Evolutionary conservation across 2,113 vertebrate species (phyloP).

Genomic region (Pelecanoides urinatrix): DNA sequence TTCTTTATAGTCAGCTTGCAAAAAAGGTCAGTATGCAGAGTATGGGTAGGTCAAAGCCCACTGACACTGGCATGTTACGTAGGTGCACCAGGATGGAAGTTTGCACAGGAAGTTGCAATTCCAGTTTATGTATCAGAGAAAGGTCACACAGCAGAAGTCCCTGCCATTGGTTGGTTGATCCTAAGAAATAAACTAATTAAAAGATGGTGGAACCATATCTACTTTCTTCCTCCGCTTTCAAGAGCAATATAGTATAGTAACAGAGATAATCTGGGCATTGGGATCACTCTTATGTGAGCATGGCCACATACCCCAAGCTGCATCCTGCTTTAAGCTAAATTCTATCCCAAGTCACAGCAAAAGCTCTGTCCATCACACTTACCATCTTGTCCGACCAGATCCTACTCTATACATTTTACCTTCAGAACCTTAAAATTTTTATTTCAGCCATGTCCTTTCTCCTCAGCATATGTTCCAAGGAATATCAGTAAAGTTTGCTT

Average conservation of each 20-base stretch:
- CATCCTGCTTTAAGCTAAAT: background rate
- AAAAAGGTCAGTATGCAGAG: background rate
- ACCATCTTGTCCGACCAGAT: background rate
- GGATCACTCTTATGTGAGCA: background rate
- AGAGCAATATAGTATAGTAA: background rate
- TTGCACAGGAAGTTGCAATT: background rate
- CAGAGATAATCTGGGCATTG: background rate
- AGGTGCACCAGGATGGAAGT: background rate
- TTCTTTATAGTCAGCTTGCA: background rate
- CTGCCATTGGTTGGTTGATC: background rate
- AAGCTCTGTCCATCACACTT: background rate
- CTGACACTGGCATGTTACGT: fast-evolving
- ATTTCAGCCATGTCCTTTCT: background rate
- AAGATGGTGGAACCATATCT: background rate
- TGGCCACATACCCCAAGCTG: background rate
- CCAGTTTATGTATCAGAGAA: background rate
- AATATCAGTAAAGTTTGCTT: background rate
- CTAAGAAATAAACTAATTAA: background rate
- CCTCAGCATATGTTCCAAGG: background rate
- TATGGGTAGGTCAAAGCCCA: background rate
- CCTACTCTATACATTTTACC: background rate
- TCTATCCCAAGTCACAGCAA: background rate
- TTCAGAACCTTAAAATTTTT: background rate
- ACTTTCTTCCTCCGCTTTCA: background rate
- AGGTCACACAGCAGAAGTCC: background rate